These are phyloP conservation scores for Brachypodius melanocephalos DNA, from an alignment of 2,113 vertebrate species.

Conservation along the genomic window DNA sequence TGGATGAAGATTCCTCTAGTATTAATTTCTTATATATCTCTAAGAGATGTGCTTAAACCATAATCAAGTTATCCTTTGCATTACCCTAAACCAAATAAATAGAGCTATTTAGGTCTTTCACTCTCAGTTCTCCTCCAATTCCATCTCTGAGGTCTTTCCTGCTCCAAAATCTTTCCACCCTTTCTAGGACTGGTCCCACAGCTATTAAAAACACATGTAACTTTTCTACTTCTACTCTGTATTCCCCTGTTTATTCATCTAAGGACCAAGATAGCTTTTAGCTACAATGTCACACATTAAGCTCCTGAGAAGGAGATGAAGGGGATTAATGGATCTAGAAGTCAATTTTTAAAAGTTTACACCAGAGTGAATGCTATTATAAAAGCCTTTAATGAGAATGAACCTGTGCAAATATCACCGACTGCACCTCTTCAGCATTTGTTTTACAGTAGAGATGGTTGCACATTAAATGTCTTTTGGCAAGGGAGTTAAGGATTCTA, in stretches of 20 bases:
- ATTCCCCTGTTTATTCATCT: neutral
- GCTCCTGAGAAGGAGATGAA: neutral
- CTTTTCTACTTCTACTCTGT: neutral
- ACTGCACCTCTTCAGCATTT: conserved; percentile 14
- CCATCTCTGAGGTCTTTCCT: neutral
- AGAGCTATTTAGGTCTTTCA: neutral
- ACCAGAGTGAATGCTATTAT: conserved; percentile 21
- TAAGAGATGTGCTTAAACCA: neutral
- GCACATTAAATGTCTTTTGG: conserved; percentile 15
- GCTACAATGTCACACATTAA: neutral
- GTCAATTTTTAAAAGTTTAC: conserved; percentile 51
- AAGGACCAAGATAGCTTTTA: neutral
- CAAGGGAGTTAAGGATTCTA: conserved; percentile 22
- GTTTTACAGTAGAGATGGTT: conserved; percentile 36
- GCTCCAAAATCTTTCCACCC: neutral
- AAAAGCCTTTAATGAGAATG: conserved; percentile 46
- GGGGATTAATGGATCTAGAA: conserved; percentile 18
- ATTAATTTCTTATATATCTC: neutral
- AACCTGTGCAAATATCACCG: conserved; percentile 48
- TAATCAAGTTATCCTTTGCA: neutral
- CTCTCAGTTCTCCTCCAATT: neutral
- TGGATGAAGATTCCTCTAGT: neutral
- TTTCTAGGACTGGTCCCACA: neutral
- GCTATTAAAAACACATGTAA: neutral
- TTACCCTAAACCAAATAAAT: neutral